Conservation (phyloP, 1,140 invertebrate species). For the Cyclargus thomasi region DNA sequence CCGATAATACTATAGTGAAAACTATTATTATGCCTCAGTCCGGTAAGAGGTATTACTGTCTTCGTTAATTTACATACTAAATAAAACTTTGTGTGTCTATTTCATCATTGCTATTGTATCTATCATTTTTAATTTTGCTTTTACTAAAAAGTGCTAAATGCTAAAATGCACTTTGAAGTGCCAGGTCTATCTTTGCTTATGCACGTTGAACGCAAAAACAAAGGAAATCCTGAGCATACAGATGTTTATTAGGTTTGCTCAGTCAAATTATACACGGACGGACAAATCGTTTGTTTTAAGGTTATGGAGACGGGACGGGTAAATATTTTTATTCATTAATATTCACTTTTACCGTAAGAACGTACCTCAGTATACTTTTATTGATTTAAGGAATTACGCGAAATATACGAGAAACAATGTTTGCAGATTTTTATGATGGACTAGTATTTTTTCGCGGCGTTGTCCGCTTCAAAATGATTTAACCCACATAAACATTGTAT, state of each 20-base stretch:
- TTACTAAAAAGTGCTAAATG: background rate
- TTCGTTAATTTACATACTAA: too few relatives aligned
- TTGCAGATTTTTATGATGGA: background rate
- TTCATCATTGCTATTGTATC: too few relatives aligned
- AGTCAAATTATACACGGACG: constrained; percentile 44
- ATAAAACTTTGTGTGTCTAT: too few relatives aligned
- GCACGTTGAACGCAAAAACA: constrained; percentile 23
- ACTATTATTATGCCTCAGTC: too few relatives aligned
- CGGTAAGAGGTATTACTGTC: too few relatives aligned
- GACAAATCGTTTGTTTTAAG: constrained; percentile 38
- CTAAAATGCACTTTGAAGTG: background rate
- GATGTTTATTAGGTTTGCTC: constrained; percentile 46
- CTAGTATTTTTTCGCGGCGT: too few relatives aligned
- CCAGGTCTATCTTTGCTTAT: constrained; percentile 1
- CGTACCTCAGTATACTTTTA: background rate
- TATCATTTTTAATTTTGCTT: background rate
- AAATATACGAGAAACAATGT: background rate
- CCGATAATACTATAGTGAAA: too few relatives aligned
- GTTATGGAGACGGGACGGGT: constrained; percentile 20
- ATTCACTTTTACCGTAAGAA: constrained; percentile 17
- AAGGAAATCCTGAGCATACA: constrained; percentile 40
- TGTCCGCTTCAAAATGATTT: too few relatives aligned
- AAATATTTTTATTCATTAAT: constrained; percentile 18
- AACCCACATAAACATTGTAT: too few relatives aligned
- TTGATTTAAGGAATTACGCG: background rate